These are phyloP conservation scores for Agelas oroides DNA, from an alignment of 37 sponge, comb jelly and placozoan species.

Conservation along the genomic window DNA sequence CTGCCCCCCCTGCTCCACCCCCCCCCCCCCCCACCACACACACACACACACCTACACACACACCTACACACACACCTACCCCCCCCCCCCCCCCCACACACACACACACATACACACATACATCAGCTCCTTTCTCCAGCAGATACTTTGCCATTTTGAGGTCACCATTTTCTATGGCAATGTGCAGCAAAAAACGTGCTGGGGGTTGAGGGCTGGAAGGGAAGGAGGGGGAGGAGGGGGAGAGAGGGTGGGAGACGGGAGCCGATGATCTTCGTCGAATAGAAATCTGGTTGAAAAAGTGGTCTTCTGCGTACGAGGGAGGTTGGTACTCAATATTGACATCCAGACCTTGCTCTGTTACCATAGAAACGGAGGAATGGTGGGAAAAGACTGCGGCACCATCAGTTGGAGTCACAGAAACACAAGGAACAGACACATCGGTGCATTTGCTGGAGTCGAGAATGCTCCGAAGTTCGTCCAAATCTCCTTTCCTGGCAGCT, in stretches of 20 bases:
- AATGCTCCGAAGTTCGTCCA: constrained; percentile 20
- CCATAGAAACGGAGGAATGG: not conserved
- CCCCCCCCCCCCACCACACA: too few species aligned
- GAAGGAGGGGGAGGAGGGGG: not conserved
- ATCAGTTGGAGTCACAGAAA: not conserved
- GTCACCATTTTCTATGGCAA: constrained; percentile 69
- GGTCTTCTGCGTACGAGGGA: constrained; percentile 35
- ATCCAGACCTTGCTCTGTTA: constrained; percentile 41
- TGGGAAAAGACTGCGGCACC: not conserved
- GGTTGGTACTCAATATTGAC: constrained; percentile 56
- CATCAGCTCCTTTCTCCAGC: constrained; percentile 79
- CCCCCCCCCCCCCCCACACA: too few species aligned
- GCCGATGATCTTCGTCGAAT: constrained; percentile 1
- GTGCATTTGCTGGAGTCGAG: constrained; percentile 1
- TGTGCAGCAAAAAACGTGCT: constrained; percentile 59
- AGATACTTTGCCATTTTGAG: constrained; percentile 64
- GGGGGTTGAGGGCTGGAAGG: not conserved
- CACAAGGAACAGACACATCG: not conserved
- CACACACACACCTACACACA: too few species aligned
- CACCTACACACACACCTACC: too few species aligned
- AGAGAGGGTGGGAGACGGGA: not conserved
- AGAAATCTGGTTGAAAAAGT: not conserved
- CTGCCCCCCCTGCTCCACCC: too few species aligned
- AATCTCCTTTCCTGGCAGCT: constrained; percentile 36
- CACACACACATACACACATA: constrained; percentile 28